Conservation (phyloP, 2,888 invertebrate genomes). For the Clusia tigrina region DNA sequence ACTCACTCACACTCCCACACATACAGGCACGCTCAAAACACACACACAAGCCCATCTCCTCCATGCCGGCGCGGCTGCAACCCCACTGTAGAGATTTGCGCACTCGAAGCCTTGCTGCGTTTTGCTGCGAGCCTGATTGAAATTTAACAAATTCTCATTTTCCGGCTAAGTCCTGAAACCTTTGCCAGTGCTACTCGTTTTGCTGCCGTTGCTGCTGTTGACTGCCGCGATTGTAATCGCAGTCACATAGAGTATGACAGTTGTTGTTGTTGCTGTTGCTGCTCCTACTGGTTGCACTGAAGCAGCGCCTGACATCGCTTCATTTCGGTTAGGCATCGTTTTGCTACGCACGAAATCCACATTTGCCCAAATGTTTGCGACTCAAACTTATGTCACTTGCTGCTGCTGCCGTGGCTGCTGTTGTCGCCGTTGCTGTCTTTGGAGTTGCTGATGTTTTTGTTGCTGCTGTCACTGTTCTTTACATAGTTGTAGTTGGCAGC, state of each 20-base stretch:
- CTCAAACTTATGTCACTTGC: not conserved
- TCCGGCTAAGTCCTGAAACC: too few relatives aligned
- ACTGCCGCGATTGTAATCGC: too few relatives aligned
- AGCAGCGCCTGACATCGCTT: conserved; percentile 14
- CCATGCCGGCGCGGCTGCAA: too few relatives aligned
- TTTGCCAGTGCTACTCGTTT: not conserved
- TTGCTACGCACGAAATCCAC: not conserved
- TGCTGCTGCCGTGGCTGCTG: conserved; percentile 16
- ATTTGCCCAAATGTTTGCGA: not conserved
- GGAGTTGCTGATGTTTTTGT: conserved; percentile 19
- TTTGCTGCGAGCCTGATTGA: not conserved
- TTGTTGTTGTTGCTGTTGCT: not conserved
- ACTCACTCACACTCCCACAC: too few relatives aligned
- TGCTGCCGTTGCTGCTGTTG: not conserved
- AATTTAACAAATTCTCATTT: not conserved
- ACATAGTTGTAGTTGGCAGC: conserved; percentile 19
- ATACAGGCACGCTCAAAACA: too few relatives aligned
- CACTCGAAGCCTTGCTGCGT: not conserved
- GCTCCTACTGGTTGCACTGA: not conserved
- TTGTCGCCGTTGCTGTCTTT: conserved; percentile 1
- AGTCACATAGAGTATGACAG: too few relatives aligned
- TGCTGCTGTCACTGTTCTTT: conserved; percentile 13
- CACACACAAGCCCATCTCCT: too few relatives aligned
- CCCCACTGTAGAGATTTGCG: too few relatives aligned
- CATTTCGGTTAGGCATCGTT: conserved; percentile 14